Evolutionary conservation across 2,797 vertebrate species (phyloP).

Genomic region (Typhlichthys eigenmanni): DNA sequence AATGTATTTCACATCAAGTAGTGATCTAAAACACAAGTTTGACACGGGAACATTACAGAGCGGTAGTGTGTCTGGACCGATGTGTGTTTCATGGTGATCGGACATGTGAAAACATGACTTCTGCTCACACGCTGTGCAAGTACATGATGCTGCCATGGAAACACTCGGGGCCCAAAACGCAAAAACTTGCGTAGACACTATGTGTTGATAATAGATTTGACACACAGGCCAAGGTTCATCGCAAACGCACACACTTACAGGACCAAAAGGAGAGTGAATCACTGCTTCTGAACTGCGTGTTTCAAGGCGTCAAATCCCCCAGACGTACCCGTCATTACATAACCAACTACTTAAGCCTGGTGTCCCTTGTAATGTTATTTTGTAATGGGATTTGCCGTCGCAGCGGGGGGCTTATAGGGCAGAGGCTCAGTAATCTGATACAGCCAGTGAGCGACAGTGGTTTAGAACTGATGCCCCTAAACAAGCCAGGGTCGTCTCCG

Average conservation of each 20-base stretch:
- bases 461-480: conserved; percentile 63
- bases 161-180: background rate
- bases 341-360: conserved; percentile 14
- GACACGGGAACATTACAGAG: background rate
- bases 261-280: conserved; percentile 11
- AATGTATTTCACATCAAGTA: too few species aligned
- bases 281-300: conserved; percentile 15
- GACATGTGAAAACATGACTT: too few species aligned
- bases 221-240: conserved; percentile 12
- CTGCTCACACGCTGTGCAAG: background rate
- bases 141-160: too few species aligned
- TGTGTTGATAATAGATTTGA: conserved; percentile 9
- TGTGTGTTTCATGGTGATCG: too few species aligned
- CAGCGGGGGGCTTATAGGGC: conserved; percentile 45
- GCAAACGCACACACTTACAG: background rate
- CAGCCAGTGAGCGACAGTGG: conserved; percentile 51
- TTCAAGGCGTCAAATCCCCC: conserved; percentile 23
- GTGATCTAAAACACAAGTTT: too few species aligned
- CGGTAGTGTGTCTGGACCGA: conserved; percentile 4
- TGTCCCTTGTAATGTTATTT: conserved; percentile 40
- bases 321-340: conserved; percentile 18
- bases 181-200: background rate
- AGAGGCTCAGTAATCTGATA: conserved; percentile 58
- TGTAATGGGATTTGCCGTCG: conserved; percentile 52
- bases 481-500: conserved; percentile 11